Base-by-base conservation (phyloP, 2,888 invertebrate species). In the Cephus rjabovi region DNA sequence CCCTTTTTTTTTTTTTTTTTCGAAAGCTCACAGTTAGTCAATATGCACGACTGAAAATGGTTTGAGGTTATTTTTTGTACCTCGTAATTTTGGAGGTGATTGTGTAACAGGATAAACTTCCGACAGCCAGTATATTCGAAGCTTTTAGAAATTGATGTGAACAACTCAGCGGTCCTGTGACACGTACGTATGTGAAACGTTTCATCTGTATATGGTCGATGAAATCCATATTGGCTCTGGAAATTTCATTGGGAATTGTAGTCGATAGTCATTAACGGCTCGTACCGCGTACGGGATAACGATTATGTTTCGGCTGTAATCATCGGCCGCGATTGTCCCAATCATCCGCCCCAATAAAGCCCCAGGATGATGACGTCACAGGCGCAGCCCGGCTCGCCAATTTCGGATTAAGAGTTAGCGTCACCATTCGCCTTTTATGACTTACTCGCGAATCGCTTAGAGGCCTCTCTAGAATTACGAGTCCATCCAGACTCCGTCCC, bases 271-370 rank as follows among this genome's bases (percentile, higher is more conserved):
- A 89, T 91, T 89, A 89, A 90, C 90, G 89, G 90, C 86, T 86
- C 87, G 88, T 90, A 87, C 56, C 56, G 56, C 56, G 56, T 23
- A 56, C 71, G 31, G 71, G 84, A 87, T 91, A 91, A 91, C 90
- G 91, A 91, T 91, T 90, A 91, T 90, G 90, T 89, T 86, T 90
- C 88, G 89, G 90, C 86, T 91, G 89, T 91, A 90, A 90, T 91
- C 91, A 90, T 90, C 87, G 31, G 88, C 84, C 88, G 88, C 90
- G 91, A 90, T 90, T 90, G 90, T 89, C 84, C 82, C 86, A 88
- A 89, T 90, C 87, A 89, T 31, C 87, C 88, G 85, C 84, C 87
- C 87, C 89, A 91, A 91, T 90, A 90, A 90, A 91, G 86, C 87
- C 85, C 84, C 89, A 90, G 56, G 56, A 23, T 6, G 56, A 56